A percentile compares a stretch with the other conserved stretches of the same genome.
Conservation (phyloP, 53 echinoderm and acorn worm genomes). For the Echinarachnius parma region DNA sequence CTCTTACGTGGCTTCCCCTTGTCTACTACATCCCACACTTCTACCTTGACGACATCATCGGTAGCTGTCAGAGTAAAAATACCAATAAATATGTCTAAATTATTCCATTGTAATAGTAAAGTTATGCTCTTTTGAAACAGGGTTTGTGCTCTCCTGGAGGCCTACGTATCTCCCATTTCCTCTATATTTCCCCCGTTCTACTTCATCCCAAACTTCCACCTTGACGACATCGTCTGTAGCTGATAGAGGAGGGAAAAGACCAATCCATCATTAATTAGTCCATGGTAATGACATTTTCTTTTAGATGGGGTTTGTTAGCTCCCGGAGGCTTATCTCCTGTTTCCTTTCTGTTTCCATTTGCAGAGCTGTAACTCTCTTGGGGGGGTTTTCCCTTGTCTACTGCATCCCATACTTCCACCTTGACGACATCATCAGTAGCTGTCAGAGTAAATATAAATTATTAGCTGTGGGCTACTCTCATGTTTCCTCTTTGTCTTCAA, state of each 20-base stretch:
- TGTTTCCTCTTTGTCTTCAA: constrained; percentile 66
- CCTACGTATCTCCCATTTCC: too few species aligned
- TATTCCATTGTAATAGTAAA: too few species aligned
- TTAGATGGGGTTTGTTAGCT: too few species aligned
- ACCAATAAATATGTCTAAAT: neutral
- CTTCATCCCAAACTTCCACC: constrained; percentile 98
- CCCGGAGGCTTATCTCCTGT: too few species aligned
- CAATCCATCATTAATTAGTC: neutral
- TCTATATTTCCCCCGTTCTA: constrained; percentile 92
- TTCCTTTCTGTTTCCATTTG: too few species aligned
- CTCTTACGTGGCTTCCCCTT: constrained; percentile 84
- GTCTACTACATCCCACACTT: constrained; percentile 98
- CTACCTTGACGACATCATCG: constrained; percentile 98
- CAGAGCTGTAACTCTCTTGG: too few species aligned
- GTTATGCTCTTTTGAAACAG: too few species aligned
- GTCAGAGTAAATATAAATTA: too few species aligned
- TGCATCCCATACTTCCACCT: constrained; percentile 98
- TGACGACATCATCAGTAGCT: constrained; percentile 98
- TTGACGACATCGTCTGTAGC: constrained; percentile 98
- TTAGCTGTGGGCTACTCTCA: constrained; percentile 18
- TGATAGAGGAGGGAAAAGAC: too few species aligned
- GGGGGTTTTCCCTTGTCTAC: constrained; percentile 89
- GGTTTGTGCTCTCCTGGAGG: too few species aligned
- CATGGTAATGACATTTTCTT: too few species aligned
- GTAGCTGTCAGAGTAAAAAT: constrained; percentile 81